These are phyloP conservation scores for Apis dorsata DNA, from an alignment of 1,140 invertebrate species.

Conservation along the genomic window DNA sequence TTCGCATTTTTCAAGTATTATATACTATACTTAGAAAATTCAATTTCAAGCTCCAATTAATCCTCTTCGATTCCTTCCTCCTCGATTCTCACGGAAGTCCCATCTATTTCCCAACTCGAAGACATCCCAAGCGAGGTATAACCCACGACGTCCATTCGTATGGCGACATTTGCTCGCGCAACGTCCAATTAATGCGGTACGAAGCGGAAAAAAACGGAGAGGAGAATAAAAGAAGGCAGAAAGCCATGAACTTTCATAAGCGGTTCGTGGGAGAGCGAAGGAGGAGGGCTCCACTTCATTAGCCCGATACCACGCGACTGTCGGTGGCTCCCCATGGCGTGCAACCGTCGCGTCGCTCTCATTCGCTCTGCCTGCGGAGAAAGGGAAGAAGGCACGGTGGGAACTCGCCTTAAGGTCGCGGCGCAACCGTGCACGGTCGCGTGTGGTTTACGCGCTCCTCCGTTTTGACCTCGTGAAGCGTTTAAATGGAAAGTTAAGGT, in stretches of 20 bases:
- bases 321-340: constrained; percentile 54
- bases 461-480: constrained; percentile 53
- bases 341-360: constrained; percentile 33
- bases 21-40: too few species aligned
- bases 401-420: constrained; percentile 54
- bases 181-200: constrained; percentile 4
- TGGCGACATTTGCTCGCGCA: constrained; percentile 16
- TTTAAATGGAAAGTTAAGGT: constrained; percentile 65
- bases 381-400: constrained; percentile 32
- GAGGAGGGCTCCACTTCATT: constrained; percentile 15
- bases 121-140: background rate
- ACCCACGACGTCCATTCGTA: constrained; percentile 10
- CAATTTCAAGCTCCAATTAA: too few species aligned
- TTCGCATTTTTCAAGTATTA: too few species aligned
- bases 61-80: too few species aligned
- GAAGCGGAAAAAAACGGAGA: background rate
- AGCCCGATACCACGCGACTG: constrained; percentile 69
- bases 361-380: constrained; percentile 10
- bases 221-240: background rate
- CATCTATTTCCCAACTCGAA: background rate
- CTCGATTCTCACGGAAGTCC: background rate
- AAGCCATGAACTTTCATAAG: constrained; percentile 13
- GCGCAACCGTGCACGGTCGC: constrained; percentile 16
- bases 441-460: constrained; percentile 42
- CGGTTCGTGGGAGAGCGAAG: constrained; percentile 31